Percentiles rank a stretch among this genome's conserved stretches.
Evolutionary conservation across 2,797 vertebrate genomes (phyloP).

Genomic region (Silurus lanzhouensis): DNA sequence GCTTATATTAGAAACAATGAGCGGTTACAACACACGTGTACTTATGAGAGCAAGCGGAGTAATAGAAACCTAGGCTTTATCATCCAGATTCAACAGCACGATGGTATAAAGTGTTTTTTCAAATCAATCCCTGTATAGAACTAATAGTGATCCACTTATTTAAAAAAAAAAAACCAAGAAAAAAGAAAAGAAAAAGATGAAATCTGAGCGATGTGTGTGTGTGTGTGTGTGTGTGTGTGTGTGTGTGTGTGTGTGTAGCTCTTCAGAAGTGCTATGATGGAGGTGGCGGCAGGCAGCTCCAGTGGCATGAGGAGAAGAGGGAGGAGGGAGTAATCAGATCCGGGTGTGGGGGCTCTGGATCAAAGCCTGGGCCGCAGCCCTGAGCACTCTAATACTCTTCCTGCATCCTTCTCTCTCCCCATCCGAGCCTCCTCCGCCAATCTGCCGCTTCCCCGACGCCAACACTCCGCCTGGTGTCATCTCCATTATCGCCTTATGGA

Average conservation of each 20-base stretch:
- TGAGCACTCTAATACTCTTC: constrained; percentile 60
- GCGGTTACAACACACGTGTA: neutral
- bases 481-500: constrained; percentile 60
- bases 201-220: constrained; percentile 16
- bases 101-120: neutral
- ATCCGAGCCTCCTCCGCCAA: constrained; percentile 58
- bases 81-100: neutral
- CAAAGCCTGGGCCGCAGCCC: constrained; percentile 60
- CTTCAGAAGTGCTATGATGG: constrained; percentile 43
- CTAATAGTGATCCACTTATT: constrained; percentile 7
- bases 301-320: constrained; percentile 48
- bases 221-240: constrained; percentile 8
- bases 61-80: neutral
- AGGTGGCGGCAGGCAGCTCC: constrained; percentile 54
- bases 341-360: constrained; percentile 60
- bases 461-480: constrained; percentile 62
- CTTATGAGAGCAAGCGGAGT: neutral
- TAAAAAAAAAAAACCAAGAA: neutral
- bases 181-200: neutral
- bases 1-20: too few species aligned
- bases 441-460: constrained; percentile 62
- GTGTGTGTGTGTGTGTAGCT: constrained; percentile 35
- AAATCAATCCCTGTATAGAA: neutral
- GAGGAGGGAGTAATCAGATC: constrained; percentile 61
- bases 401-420: constrained; percentile 55